Conservation (phyloP, 2,113 vertebrate genomes). For the Xiphorhynchus elegans region DNA sequence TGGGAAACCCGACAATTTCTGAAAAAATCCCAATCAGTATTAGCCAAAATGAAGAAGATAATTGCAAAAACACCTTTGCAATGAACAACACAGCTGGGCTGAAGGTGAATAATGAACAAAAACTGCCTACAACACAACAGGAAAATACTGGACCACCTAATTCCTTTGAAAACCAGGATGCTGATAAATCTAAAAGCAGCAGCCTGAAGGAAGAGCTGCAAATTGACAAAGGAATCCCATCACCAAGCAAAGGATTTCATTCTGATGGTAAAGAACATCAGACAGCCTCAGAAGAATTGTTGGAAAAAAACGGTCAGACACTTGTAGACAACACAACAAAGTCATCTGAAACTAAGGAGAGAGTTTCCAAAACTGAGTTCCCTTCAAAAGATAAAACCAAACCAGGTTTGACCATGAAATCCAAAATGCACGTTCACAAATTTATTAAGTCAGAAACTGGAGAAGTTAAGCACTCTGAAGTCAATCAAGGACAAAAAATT, state of each 20-base stretch:
- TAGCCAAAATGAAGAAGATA: neutral
- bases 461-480: neutral
- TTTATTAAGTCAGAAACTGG: neutral
- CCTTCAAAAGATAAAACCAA: neutral
- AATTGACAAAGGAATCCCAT: neutral
- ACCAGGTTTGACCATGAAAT: neutral
- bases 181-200: neutral
- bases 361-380: neutral
- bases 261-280: neutral
- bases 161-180: neutral
- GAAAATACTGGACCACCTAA: neutral
- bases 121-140: neutral
- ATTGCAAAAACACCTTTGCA: neutral
- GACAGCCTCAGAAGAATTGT: neutral
- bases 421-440: neutral
- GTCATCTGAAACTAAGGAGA: neutral
- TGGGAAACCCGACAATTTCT: neutral
- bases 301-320: neutral
- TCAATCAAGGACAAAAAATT: constrained; percentile 15
- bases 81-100: neutral
- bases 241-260: neutral
- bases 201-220: neutral
- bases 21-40: neutral
- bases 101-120: neutral
- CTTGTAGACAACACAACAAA: neutral